Evolutionary conservation across 2,888 invertebrate genomes (phyloP).

Genomic region (Acanthosepion esculentum): DNA sequence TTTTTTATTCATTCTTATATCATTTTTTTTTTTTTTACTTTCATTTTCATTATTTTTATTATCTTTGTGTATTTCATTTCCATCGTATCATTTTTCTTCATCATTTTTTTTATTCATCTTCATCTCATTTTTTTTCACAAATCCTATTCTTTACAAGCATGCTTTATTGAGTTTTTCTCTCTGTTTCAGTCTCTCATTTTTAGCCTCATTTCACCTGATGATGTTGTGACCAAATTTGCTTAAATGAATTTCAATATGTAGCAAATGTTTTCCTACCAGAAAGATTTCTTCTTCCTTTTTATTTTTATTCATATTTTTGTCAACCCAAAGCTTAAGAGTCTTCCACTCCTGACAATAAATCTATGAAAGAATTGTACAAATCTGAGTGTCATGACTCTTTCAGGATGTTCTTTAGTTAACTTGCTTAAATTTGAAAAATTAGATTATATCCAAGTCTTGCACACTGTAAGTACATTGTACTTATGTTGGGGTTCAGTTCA

Average conservation of each 20-base stretch:
- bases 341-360: too few species aligned
- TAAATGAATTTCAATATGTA: neutral
- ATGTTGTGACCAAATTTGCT: neutral
- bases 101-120: neutral
- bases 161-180: neutral
- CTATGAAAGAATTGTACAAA: too few species aligned
- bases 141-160: neutral
- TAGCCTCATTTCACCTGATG: constrained; percentile 12
- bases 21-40: neutral
- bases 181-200: constrained; percentile 1
- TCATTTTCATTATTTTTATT: neutral
- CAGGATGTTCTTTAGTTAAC: too few species aligned
- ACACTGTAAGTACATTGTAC: too few species aligned
- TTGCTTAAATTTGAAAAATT: too few species aligned
- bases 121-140: neutral
- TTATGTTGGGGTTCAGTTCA: too few species aligned
- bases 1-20: neutral
- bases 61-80: neutral
- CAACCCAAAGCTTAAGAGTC: too few species aligned
- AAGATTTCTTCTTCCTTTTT: neutral
- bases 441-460: too few species aligned
- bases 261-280: neutral
- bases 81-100: neutral
- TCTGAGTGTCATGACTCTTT: too few species aligned
- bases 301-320: too few species aligned